Conservation (phyloP, 2,113 vertebrate genomes). For the Furnarius figulus region DNA sequence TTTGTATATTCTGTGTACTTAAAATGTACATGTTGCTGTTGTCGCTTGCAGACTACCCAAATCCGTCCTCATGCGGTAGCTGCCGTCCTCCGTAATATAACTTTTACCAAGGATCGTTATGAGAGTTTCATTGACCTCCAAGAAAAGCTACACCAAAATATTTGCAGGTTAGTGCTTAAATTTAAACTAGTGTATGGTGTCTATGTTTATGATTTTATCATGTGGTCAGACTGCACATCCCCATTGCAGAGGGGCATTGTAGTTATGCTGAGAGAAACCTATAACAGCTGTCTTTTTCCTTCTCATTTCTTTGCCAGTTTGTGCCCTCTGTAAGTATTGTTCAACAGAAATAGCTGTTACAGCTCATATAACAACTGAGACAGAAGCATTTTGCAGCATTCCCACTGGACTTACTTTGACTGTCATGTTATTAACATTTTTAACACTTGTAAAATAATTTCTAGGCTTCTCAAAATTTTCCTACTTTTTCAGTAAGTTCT, state of each 20-base stretch:
- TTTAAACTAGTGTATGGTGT: background rate
- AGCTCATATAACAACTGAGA: too few relatives aligned
- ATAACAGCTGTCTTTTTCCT: background rate
- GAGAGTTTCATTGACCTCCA: slow-evolving; percentile 98
- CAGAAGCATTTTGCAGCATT: background rate
- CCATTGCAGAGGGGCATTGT: background rate
- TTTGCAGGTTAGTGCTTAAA: slow-evolving; percentile 87
- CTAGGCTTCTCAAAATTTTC: background rate
- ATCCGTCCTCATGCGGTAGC: slow-evolving; percentile 91
- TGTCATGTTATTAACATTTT: background rate
- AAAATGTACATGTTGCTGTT: background rate
- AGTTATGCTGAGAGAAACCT: background rate
- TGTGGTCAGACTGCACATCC: background rate
- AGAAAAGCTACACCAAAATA: slow-evolving; percentile 96
- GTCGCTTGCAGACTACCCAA: slow-evolving; percentile 80
- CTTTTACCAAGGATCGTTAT: slow-evolving; percentile 88
- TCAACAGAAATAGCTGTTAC: background rate
- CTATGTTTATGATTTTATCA: background rate
- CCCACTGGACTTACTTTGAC: background rate
- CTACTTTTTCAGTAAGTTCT: background rate
- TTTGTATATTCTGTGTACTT: background rate
- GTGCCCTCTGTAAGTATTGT: background rate
- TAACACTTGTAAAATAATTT: background rate
- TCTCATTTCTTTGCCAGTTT: background rate
- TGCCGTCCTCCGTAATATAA: slow-evolving; percentile 90